A percentile compares a stretch with the other conserved stretches of the same genome.
Conservation (phyloP, 2,888 invertebrate genomes). For the Zygogramma bicolorata region DNA sequence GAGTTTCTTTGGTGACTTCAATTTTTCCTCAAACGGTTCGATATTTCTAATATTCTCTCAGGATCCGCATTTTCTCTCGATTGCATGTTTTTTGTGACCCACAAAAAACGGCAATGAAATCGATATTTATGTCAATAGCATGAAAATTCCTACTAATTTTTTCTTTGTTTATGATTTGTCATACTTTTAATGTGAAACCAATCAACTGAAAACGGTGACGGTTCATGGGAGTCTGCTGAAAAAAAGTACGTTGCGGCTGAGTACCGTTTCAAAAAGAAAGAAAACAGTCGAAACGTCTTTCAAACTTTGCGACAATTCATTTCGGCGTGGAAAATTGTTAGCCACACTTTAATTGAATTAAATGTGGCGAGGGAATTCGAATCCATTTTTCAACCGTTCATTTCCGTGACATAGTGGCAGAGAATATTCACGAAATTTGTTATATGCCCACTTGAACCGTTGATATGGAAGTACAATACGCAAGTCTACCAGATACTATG, state of each 20-base stretch:
- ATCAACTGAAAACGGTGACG: slow-evolving; percentile 47
- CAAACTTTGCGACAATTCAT: slow-evolving; percentile 28
- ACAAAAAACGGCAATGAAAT: slow-evolving; percentile 47
- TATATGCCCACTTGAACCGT: too few species aligned
- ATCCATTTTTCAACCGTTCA: not conserved
- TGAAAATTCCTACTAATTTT: slow-evolving; percentile 48
- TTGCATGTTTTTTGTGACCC: too few species aligned
- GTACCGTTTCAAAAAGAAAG: slow-evolving; percentile 34
- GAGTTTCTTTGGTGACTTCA: too few species aligned
- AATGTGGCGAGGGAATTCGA: slow-evolving; percentile 29
- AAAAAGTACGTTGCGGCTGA: slow-evolving; percentile 33
- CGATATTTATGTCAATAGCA: slow-evolving; percentile 57
- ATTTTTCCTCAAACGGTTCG: too few species aligned
- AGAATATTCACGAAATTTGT: too few species aligned
- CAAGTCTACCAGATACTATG: too few species aligned
- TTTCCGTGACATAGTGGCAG: not conserved
- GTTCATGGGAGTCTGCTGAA: slow-evolving; percentile 41
- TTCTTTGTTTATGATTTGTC: slow-evolving; percentile 49
- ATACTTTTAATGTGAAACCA: slow-evolving; percentile 48
- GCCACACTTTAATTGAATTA: slow-evolving; percentile 29
- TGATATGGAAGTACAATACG: too few species aligned
- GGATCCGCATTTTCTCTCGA: too few species aligned
- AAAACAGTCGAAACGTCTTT: slow-evolving; percentile 32
- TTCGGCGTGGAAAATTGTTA: slow-evolving; percentile 35
- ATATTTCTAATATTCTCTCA: too few species aligned